Evolutionary conservation across 2,797 vertebrate species (phyloP).

Genomic region (Nothura maculosa): DNA sequence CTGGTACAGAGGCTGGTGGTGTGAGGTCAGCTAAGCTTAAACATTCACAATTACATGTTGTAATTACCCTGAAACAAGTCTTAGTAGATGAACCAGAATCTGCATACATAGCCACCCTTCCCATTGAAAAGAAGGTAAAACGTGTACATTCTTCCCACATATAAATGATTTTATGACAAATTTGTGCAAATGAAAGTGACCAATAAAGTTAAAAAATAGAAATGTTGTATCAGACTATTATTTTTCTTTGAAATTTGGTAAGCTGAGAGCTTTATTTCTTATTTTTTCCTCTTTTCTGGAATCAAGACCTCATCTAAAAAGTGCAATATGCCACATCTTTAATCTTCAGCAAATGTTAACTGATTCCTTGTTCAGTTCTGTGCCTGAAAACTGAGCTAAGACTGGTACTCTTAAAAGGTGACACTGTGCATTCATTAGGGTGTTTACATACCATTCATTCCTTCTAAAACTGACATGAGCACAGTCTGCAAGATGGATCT

Average conservation of each 20-base stretch:
- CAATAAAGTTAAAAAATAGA: neutral
- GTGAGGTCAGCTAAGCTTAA: neutral
- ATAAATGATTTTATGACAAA: neutral
- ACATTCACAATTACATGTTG: neutral
- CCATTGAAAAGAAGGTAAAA: neutral
- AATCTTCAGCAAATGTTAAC: neutral
- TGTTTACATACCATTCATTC: slow-evolving; percentile 59
- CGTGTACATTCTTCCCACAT: neutral
- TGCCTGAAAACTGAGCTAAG: neutral
- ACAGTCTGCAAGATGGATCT: neutral
- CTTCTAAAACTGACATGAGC: neutral
- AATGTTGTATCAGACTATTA: neutral
- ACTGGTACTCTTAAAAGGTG: slow-evolving; percentile 8
- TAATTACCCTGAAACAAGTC: neutral
- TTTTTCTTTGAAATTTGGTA: slow-evolving; percentile 1
- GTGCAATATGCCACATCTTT: neutral
- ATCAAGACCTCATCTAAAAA: neutral
- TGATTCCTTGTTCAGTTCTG: neutral
- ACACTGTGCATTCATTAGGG: slow-evolving; percentile 20
- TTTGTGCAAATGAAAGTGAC: neutral
- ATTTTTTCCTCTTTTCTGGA: neutral
- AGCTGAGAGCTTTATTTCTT: neutral
- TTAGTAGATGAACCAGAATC: neutral
- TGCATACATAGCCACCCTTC: neutral
- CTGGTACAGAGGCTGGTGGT: neutral